These are phyloP conservation scores for Drosophila sturtevanti DNA, from an alignment of 1,140 invertebrate genomes.

Conservation along the genomic window DNA sequence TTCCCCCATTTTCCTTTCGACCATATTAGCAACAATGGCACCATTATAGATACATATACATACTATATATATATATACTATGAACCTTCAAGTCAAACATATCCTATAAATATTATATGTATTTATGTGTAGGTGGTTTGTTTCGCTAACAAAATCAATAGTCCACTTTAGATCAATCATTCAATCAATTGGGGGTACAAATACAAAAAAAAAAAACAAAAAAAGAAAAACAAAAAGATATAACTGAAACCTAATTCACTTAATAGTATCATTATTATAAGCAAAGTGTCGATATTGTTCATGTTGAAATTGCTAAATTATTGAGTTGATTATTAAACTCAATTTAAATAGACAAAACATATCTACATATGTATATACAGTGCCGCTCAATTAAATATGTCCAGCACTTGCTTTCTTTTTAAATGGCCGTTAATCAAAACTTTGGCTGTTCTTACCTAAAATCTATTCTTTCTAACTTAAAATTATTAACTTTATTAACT, in stretches of 20 bases:
- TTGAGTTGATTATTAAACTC: not conserved
- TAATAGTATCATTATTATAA: constrained; percentile 2
- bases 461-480: too few species aligned
- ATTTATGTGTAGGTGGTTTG: not conserved
- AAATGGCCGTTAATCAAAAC: too few species aligned
- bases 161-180: not conserved
- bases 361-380: not conserved
- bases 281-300: not conserved
- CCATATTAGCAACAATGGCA: too few species aligned
- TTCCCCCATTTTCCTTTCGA: not conserved
- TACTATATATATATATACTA: not conserved
- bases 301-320: too few species aligned
- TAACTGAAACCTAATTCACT: not conserved
- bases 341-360: constrained; percentile 3
- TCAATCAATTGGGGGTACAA: not conserved
- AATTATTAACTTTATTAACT: too few species aligned
- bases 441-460: too few species aligned
- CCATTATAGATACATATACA: too few species aligned
- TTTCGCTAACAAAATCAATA: not conserved
- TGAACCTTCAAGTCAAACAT: not conserved
- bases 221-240: too few species aligned
- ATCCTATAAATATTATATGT: not conserved
- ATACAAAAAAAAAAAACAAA: not conserved
- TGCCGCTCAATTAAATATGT: too few species aligned
- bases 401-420: too few species aligned